Percentiles rank a stretch among this genome's conserved stretches.
Evolutionary conservation across 1,140 invertebrate species (phyloP).

Genomic region (Hyphantria cunea): DNA sequence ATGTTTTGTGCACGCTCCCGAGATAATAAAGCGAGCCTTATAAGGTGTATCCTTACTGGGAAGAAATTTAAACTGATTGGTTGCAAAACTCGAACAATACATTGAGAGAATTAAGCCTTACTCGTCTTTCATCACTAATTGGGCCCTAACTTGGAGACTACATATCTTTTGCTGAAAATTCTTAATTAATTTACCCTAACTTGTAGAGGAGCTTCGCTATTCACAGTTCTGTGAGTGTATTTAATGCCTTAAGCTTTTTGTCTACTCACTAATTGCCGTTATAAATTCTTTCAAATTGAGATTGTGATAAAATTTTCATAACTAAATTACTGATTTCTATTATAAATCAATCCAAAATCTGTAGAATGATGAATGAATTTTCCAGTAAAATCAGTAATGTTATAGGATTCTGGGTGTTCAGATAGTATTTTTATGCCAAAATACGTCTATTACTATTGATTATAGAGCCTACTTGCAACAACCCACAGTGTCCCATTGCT

Average conservation of each 20-base stretch:
- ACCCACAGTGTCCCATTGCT: too few relatives aligned
- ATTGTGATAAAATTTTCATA: too few relatives aligned
- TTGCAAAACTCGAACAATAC: constrained; percentile 66
- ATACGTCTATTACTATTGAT: too few relatives aligned
- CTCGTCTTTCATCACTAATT: constrained; percentile 56
- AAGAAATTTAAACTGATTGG: constrained; percentile 73
- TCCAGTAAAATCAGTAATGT: too few relatives aligned
- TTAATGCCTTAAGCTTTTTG: not conserved
- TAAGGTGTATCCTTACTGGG: constrained; percentile 59
- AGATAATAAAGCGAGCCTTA: constrained; percentile 48
- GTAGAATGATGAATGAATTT: too few relatives aligned
- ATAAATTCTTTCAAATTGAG: too few relatives aligned
- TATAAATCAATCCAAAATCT: too few relatives aligned
- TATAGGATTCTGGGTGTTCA: too few relatives aligned
- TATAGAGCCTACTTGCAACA: too few relatives aligned
- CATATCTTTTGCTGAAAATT: constrained; percentile 29
- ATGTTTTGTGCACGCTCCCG: constrained; percentile 39
- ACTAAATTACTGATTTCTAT: too few relatives aligned
- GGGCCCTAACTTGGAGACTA: constrained; percentile 54
- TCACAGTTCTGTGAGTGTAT: not conserved
- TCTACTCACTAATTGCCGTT: not conserved
- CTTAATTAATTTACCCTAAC: constrained; percentile 27
- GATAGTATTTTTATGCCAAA: too few relatives aligned
- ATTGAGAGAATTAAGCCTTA: constrained; percentile 48
- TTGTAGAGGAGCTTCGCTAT: not conserved